Evolutionary conservation across 2,797 vertebrate species (phyloP), one percentile per base, ranked within the genome.

Genomic region (Coranthus polyacanthus): DNA sequence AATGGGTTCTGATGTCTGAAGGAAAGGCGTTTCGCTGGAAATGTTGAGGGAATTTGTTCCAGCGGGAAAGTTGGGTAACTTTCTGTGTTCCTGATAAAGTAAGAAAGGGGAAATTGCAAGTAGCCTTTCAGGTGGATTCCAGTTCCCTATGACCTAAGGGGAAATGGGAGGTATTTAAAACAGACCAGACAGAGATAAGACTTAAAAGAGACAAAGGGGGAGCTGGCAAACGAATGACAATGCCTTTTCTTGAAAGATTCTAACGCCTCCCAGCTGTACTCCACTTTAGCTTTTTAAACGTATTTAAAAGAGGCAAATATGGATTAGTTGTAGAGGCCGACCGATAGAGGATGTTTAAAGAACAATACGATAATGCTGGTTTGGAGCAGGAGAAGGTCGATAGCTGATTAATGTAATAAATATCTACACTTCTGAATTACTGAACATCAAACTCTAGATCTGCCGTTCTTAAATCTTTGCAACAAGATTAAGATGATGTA

Each of bases 101-200:
- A 3, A 18, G 26, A 20, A 10, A 18, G 12, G 26, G 66, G 34
- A 42, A 67, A 47, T 45, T 36, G 24, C 22, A 34, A 44, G 12
- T 12, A 3, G 51, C 21, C 52, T 79, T 81, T 58, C 58, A 85
- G 87, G 83, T 88, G 65, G 46, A 87, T 83, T 89, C 79, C 81
- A 51, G 55, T 26, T 67, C 61, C 22, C 50, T 21, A 4, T 85
- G 83, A 75, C 72, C 69, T 60, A 2, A 83, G 22, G 65, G 75
- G 70, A 79, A 89, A 67, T 56, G 21, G 43, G 54, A 76, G 46
- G 65, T 51, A 65, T 77, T 71, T 64, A 65, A 74, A 78, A 64
- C 44, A 41, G 34, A 22, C 26, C n/a, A 20, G 41, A 16, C 6
- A 1, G 51, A 72, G 80, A 85, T 71, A 68, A 82, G 42, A 20